phyloP scores from a whole-genome alignment of 2,113 vertebrate genomes.

The Bos indicus region DNA sequence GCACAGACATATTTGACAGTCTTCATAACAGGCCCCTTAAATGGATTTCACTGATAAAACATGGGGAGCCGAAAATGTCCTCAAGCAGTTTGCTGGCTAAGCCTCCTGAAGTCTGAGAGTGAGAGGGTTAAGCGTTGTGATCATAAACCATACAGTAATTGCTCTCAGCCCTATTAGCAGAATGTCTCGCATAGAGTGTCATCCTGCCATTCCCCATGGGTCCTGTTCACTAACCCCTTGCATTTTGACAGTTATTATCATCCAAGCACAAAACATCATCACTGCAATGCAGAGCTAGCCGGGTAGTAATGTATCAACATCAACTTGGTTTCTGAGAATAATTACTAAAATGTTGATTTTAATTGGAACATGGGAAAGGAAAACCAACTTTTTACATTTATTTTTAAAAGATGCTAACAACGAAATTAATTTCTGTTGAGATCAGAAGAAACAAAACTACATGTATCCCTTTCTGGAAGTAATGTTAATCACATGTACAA shows the following conservation, averaged over 20 bases:
- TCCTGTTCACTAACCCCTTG: conserved; percentile 69
- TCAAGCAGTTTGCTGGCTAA: not conserved
- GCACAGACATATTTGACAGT: not conserved
- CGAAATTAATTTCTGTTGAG: not conserved
- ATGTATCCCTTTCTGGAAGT: not conserved
- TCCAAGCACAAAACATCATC: conserved; percentile 73
- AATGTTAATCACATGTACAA: not conserved
- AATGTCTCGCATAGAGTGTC: conserved; percentile 74
- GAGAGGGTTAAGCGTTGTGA: conserved; percentile 75
- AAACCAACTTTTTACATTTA: not conserved
- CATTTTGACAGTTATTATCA: conserved; percentile 77
- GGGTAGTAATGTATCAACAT: conserved; percentile 66
- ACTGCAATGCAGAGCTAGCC: conserved; percentile 50
- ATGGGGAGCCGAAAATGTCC: not conserved
- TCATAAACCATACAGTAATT: conserved; percentile 75
- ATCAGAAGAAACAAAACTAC: not conserved
- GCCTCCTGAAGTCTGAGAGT: conserved; percentile 21
- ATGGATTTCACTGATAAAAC: not conserved
- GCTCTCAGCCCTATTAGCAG: conserved; percentile 76
- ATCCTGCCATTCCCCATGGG: conserved; percentile 77
- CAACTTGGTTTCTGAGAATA: conserved; percentile 40
- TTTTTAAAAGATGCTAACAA: conserved; percentile 16
- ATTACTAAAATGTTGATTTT: conserved; percentile 29
- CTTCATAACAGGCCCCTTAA: not conserved
- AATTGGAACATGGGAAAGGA: not conserved